These are phyloP conservation scores for Tetramorium bicarinatum DNA, from an alignment of 2,888 invertebrate genomes.

Conservation along the genomic window DNA sequence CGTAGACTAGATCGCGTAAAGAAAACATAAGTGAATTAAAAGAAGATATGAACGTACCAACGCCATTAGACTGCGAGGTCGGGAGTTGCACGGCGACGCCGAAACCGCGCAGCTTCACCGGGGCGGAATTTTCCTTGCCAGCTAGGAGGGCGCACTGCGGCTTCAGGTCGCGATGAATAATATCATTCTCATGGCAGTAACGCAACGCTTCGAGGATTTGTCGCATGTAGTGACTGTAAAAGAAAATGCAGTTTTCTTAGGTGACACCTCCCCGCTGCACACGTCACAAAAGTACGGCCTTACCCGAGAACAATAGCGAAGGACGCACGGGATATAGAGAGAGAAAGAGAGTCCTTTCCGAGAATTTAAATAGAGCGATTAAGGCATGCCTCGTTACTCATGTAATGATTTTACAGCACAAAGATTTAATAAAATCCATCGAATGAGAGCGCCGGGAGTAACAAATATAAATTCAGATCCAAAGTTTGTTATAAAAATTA, in stretches of 20 bases:
- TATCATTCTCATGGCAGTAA: conserved; percentile 99
- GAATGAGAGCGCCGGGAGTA: not conserved
- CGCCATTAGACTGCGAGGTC: conserved; percentile 90
- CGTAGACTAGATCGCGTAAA: conserved; percentile 49
- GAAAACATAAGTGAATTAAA: conserved; percentile 52
- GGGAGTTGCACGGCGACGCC: conserved; percentile 98
- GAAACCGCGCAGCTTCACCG: conserved; percentile 98
- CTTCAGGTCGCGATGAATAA: conserved; percentile 98
- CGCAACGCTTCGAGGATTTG: conserved; percentile 98
- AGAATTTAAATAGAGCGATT: conserved; percentile 41
- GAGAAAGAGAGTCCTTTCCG: conserved; percentile 29
- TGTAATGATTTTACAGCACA: conserved; percentile 29
- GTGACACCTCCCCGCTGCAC: not conserved
- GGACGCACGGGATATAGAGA: not conserved
- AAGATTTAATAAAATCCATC: not conserved
- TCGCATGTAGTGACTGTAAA: conserved; percentile 97
- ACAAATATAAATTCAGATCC: not conserved
- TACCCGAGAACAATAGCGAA: conserved; percentile 20
- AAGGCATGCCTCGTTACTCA: conserved; percentile 24
- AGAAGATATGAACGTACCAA: conserved; percentile 86
- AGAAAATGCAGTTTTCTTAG: conserved; percentile 61
- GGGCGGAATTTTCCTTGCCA: conserved; percentile 98
- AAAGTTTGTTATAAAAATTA: not conserved
- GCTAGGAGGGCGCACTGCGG: conserved; percentile 98
- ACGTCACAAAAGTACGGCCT: not conserved